Conservation (phyloP, 2,797 vertebrate species). For the Poeciliopsis infans region DNA sequence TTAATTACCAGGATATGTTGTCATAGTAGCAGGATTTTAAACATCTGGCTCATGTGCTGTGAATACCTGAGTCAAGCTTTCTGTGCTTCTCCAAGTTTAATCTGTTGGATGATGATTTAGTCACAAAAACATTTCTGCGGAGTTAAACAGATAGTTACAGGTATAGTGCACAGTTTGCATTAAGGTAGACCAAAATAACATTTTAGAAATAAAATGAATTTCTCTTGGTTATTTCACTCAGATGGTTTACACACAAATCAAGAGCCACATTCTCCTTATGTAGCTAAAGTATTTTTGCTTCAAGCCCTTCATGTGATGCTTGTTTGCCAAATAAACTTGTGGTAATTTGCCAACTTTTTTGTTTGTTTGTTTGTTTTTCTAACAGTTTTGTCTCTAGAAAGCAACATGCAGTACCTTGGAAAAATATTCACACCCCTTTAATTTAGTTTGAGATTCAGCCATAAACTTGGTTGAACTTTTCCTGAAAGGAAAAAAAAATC, state of each 20-base stretch:
- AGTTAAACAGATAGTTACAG: neutral
- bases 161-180: neutral
- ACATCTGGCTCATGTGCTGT: constrained; percentile 16
- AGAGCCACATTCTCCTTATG: neutral
- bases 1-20: neutral
- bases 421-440: neutral
- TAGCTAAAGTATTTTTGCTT: neutral
- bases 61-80: constrained; percentile 32
- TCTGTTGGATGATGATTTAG: neutral
- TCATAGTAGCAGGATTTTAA: constrained; percentile 12
- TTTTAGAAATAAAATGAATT: neutral
- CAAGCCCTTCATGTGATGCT: neutral
- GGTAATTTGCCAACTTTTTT: neutral
- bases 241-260: neutral
- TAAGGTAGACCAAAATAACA: neutral
- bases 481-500: neutral
- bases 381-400: neutral
- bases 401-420: neutral
- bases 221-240: too few relatives aligned
- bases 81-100: neutral
- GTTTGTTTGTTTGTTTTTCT: too few relatives aligned
- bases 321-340: neutral
- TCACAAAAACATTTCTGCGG: neutral
- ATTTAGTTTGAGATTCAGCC: neutral
- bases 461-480: neutral